phyloP scores from a whole-genome alignment of 2,797 vertebrate species.

The Semotilus atromaculatus region DNA sequence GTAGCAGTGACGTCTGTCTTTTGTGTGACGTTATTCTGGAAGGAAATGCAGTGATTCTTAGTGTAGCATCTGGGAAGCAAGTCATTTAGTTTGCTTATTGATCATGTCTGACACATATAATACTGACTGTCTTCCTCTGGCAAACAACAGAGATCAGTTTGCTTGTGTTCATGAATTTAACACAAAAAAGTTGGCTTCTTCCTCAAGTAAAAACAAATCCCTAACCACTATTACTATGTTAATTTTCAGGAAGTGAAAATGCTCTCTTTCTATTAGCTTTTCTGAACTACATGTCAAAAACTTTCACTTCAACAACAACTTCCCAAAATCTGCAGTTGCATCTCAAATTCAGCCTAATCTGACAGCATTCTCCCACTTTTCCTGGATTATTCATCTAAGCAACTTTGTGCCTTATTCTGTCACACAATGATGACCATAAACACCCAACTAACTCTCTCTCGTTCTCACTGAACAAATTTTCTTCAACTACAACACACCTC shows the following conservation, averaged over 20 bases:
- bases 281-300: not conserved
- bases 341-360: not conserved
- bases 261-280: not conserved
- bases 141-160: conserved; percentile 9
- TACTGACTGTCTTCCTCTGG: conserved; percentile 5
- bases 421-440: conserved; percentile 20
- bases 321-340: not conserved
- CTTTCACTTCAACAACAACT: not conserved
- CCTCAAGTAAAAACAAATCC: not conserved
- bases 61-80: conserved; percentile 17
- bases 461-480: not conserved
- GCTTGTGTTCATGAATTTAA: not conserved
- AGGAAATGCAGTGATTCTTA: conserved; percentile 35
- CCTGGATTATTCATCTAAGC: conserved; percentile 53
- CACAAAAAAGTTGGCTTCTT: not conserved
- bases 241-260: not conserved
- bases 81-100: conserved; percentile 22
- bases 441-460: conserved; percentile 35
- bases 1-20: conserved; percentile 26
- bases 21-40: conserved; percentile 31
- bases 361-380: conserved; percentile 4
- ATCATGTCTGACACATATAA: conserved; percentile 5
- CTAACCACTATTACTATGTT: not conserved
- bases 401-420: conserved; percentile 12
- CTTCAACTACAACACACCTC: conserved; percentile 42